Base-by-base conservation (phyloP, 2,888 invertebrate genomes). In the Napeogenes inachia region DNA sequence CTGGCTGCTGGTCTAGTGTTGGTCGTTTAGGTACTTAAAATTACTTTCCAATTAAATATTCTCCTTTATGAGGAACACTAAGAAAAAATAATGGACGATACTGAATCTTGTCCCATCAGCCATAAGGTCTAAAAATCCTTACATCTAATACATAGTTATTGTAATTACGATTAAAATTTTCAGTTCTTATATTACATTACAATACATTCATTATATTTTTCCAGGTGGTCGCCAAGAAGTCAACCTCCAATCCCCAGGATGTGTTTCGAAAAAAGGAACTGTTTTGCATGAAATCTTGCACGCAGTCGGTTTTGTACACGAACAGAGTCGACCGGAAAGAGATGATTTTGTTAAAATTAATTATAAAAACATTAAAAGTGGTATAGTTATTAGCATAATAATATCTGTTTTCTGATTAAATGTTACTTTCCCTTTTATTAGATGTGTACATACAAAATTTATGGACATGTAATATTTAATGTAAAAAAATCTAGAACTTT, bases 1-100 rank as follows among this genome's bases (percentile, higher is more conserved):
- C 94, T 0, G 96, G 96, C 2, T 96, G 96, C 76, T 96, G 96
- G 96, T 95, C 95, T 4, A 94, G 94, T 63, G 95, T 96, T 0
- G 96, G 96, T 0, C 91, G 92, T 38, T 90, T 93, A 35, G 95
- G 95, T 73, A 70, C 73, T 47, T 6, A 21, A 50, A 56, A 59
- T 10, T 55, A 5, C 2, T 30, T 42, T 10, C 42, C 2, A 10
- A 42, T 42, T 42, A 6, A 10, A 6, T 10, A 10, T 10, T 42
- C 3, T 42, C 42, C 12, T 42, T 3, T 10, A 3, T 42, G 3
- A 8, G 8, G 3, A 10, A 42, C 10, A 6, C 6, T 35, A 35
- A 35, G 4, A 35, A 35, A 35, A 21, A 21, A 21, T 21, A 21
- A 21, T 1, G 21, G 21, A 21, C 1, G 21, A 21, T 1, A 21